Evolutionary conservation across 2,113 vertebrate genomes (phyloP), one percentile per base, ranked within the genome.

Genomic region (Oreochromis aureus): DNA sequence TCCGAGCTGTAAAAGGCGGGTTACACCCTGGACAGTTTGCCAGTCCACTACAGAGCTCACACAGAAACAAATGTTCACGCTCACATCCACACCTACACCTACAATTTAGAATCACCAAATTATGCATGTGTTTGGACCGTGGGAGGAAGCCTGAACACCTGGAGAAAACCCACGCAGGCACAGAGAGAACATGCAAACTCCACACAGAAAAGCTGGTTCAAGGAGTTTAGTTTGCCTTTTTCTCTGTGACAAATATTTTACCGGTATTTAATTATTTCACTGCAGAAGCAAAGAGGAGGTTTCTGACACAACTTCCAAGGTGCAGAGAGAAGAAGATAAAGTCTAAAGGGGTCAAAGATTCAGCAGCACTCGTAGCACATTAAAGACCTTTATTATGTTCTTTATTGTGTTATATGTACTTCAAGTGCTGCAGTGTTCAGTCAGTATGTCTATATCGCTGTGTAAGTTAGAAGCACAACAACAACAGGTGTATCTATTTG

Each of bases 401-500:
- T 48, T 76, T 24, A 27, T 30, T 73, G 41, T 73, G 41, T 46
- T 73, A 73, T 73, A 46, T 73, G 13, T 46, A 44, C 69, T 73
- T 73, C 9, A 73, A 73, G 41, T 73, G 22, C 15, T 27, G 41
- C 41, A 30, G 69, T 48, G 44, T 46, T 76, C 41, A 48, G 41
- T 44, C 48, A 32, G 79, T 81, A 79, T 85, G 85, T 88, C 85
- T 90, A 71, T 44, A 48, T 48, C 24, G 6, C 13, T 73, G 41
- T 86, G 19, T 34, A 83, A 41, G 80, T 91, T 86, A 86, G 73
- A 41, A 88, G 69, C 76, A 84, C 81, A 86, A 82, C 80, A 86
- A 82, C 80, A 78, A 58, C 48, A 86, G 78, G 81, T 85, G 58
- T 82, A 82, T 87, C 39, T 76, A 89, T 92, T 92, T 83, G 63